Evolutionary conservation across 2,113 vertebrate species (phyloP).

Genomic region (Tor tambroides): DNA sequence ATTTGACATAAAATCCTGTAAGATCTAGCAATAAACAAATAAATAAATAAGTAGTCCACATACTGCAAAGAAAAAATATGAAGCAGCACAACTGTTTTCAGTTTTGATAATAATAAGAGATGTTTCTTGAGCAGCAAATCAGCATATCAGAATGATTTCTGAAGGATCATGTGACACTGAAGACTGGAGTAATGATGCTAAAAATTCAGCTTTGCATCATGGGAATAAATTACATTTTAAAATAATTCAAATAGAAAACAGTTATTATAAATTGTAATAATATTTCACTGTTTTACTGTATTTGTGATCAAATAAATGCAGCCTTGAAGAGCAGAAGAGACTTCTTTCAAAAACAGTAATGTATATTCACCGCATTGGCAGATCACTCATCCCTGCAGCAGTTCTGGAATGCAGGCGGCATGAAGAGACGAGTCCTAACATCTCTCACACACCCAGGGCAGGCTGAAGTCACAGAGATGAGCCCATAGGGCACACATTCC

Average conservation of each 20-base stretch:
- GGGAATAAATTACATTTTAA: neutral
- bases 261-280: neutral
- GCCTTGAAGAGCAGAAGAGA: neutral
- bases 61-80: too few species aligned
- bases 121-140: neutral
- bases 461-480: conserved; percentile 61
- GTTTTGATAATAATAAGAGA: too few species aligned
- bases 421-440: conserved; percentile 70
- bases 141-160: neutral
- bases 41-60: too few species aligned
- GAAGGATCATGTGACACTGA: neutral
- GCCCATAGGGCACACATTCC: conserved; percentile 42
- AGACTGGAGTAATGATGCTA: neutral
- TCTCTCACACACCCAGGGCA: conserved; percentile 56
- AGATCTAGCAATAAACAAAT: too few species aligned
- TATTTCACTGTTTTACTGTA: neutral
- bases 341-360: neutral
- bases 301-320: neutral
- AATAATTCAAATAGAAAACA: neutral
- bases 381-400: conserved; percentile 59
- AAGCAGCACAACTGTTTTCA: too few species aligned
- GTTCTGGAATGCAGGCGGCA: conserved; percentile 67
- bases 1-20: too few species aligned
- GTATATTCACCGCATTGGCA: neutral
- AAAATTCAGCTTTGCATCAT: neutral